Evolutionary conservation across 2,797 vertebrate species (phyloP), one percentile per base, ranked within the genome.

Genomic region (Rhinogobio ventralis): DNA sequence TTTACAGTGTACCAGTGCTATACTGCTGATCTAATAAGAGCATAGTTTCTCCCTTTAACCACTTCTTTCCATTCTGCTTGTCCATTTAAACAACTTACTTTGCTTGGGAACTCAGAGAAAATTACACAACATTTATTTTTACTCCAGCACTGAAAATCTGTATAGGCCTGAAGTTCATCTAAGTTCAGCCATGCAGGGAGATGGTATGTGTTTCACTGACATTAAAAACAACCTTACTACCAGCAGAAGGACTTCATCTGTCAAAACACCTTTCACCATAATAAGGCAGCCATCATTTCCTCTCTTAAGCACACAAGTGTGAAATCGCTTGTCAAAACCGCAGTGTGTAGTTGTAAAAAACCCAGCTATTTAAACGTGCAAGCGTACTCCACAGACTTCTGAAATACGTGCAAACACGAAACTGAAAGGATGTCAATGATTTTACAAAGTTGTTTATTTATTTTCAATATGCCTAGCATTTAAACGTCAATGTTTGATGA

Each of bases 271-370:
- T 80, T 79, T 76, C 64, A 80, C 46, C 42, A 51, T 75, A 86
- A 79, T 53, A 83, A 79, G 68, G 20, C 46, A 83, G 81, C 49
- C 71, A 67, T 73, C 36, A 46, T 82, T 82, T 84, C 73, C 78
- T 78, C n/a, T 72, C 66, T 82, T 71, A 33, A 7, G 33, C 62
- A 42, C 49, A 77, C 20, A 64, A 62, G 73, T 42, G 57, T 85
- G 39, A 85, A 81, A 79, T 51, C 39, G 23, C 60, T 68, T 68
- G 73, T 85, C 79, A 78, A 64, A 77, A 55, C 69, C 67, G 66
- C 60, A 7, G 69, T 8, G 83, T 72, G 67, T 51, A 53, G 33
- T 64, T 5, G 42, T 42, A 36, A 71, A 36, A 79, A 75, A 36
- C 15, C 46, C 46, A 19, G 28, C 19, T 30, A 69, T 51, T 36